A percentile compares a stretch with the other conserved stretches of the same genome.
phyloP scores from a whole-genome alignment of 2,113 vertebrate genomes.

The Ariopsis seemanni region DNA sequence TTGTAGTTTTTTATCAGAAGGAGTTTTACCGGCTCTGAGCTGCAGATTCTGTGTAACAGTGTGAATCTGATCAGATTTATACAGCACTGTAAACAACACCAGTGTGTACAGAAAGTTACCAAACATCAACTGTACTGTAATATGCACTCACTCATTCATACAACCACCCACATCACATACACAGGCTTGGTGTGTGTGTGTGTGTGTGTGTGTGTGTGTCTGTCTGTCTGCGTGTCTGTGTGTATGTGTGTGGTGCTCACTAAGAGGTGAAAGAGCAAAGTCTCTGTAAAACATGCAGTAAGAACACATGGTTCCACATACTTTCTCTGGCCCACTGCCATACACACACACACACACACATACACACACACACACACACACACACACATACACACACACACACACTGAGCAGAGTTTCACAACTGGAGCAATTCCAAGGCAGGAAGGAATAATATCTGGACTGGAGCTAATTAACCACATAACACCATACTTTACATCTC shows the following conservation, averaged over 20 bases:
- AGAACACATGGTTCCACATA: constrained; percentile 53
- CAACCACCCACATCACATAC: background rate
- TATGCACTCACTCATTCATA: constrained; percentile 45
- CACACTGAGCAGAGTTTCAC: constrained; percentile 55
- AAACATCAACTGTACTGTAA: background rate
- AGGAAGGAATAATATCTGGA: constrained; percentile 55
- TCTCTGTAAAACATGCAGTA: constrained; percentile 63
- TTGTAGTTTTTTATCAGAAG: too few relatives aligned
- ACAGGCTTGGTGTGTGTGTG: background rate
- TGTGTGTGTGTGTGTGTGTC: background rate
- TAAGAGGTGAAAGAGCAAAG: background rate
- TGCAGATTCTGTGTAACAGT: background rate
- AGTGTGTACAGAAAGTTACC: background rate
- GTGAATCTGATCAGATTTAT: background rate
- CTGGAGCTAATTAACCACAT: constrained; percentile 27
- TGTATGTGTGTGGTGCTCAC: background rate
- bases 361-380: constrained; percentile 46
- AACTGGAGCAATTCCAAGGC: constrained; percentile 67
- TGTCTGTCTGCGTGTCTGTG: background rate
- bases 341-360: constrained; percentile 40
- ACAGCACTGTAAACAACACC: background rate
- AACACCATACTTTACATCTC: constrained; percentile 20
- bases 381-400: background rate
- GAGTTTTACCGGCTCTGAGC: too few relatives aligned
- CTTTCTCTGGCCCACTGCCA: constrained; percentile 40